Conservation (phyloP, 2,888 invertebrate species). For the Leptinotarsa peninsularis region DNA sequence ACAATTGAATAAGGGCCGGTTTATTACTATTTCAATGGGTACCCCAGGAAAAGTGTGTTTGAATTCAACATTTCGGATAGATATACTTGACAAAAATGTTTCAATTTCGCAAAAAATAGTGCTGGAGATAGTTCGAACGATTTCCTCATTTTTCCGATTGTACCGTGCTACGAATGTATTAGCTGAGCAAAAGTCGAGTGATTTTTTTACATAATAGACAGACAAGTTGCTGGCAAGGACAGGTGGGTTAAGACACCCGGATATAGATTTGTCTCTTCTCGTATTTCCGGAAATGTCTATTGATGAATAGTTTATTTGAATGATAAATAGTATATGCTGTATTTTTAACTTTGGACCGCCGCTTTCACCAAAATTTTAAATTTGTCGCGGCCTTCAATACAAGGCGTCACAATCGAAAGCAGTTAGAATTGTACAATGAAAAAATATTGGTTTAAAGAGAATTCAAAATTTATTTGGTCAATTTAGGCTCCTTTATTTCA, state of each 20-base stretch:
- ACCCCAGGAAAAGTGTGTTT: no score
- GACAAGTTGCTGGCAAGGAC: conserved; percentile 49
- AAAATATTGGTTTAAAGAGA: no score
- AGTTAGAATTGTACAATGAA: no score
- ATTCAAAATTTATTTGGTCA: no score
- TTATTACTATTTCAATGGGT: no score
- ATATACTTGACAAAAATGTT: no score
- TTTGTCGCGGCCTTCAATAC: not conserved
- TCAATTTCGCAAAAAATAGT: not conserved
- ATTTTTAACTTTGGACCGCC: not conserved
- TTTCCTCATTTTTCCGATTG: not conserved
- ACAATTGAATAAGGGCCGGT: no score
- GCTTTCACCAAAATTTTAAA: not conserved
- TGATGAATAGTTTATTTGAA: not conserved
- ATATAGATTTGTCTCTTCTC: conserved; percentile 41
- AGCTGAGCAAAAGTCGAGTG: conserved; percentile 11
- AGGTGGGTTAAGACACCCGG: conserved; percentile 49
- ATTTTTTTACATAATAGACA: conserved; percentile 47
- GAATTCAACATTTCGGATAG: no score
- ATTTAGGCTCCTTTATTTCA: no score
- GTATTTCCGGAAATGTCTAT: conserved; percentile 44
- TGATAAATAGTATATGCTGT: not conserved
- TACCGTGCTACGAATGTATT: conserved; percentile 29
- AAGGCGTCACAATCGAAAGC: no score
- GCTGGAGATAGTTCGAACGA: not conserved